Evolutionary conservation across 2,797 vertebrate genomes (phyloP).

Genomic region (Mormyrops boulengeri): DNA sequence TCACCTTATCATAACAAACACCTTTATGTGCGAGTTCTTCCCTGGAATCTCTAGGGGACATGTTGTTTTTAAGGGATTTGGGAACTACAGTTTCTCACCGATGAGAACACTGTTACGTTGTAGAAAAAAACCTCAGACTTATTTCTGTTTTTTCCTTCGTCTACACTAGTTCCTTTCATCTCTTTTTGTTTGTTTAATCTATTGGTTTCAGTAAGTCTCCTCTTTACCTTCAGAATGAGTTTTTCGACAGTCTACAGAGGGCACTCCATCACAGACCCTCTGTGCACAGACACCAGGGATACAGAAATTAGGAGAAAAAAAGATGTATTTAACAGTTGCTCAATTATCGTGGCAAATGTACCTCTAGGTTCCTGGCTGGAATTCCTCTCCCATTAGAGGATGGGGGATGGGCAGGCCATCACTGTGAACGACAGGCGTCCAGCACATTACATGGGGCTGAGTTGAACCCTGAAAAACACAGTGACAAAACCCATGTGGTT

Average conservation of each 20-base stretch:
- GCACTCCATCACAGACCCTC: background rate
- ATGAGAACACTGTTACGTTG: conserved; percentile 65
- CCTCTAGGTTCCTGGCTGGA: conserved; percentile 14
- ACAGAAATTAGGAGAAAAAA: background rate
- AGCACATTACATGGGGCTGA: background rate
- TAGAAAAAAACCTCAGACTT: conserved; percentile 22
- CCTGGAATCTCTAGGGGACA: conserved; percentile 73
- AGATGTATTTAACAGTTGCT: conserved; percentile 8
- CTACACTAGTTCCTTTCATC: background rate
- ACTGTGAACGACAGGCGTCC: background rate
- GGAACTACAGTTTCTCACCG: conserved; percentile 72
- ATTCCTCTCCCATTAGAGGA: background rate
- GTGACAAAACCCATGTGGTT: background rate
- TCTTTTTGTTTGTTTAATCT: background rate
- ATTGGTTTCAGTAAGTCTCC: background rate
- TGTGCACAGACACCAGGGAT: background rate
- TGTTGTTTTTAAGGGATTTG: conserved; percentile 70
- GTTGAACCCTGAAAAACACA: background rate
- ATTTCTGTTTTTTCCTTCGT: conserved; percentile 31
- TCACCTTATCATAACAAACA: conserved; percentile 88
- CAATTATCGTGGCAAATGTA: conserved; percentile 14
- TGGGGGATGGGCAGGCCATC: background rate
- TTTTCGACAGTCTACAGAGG: background rate
- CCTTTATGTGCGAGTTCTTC: conserved; percentile 71
- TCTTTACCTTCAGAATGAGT: conserved; percentile 10